Conservation (phyloP, 2,113 vertebrate species). For the Istiophorus platypterus region DNA sequence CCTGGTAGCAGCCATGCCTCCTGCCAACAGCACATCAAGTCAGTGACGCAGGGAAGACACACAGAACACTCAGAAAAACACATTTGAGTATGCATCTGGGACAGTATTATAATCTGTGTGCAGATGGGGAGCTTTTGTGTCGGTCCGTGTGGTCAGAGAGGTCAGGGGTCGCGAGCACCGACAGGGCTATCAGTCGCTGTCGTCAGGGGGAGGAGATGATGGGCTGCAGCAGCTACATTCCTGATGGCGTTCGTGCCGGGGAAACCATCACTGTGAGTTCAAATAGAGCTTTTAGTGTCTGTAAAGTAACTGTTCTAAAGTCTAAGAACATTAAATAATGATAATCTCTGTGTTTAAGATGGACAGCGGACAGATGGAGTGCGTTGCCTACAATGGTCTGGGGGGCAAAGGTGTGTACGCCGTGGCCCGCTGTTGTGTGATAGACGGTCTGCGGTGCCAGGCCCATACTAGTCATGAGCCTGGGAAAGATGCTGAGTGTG, state of each 20-base stretch:
- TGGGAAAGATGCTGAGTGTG: conserved; percentile 72
- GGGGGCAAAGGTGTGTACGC: conserved; percentile 83
- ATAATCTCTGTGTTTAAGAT: conserved; percentile 72
- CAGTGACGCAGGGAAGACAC: neutral
- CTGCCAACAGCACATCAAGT: conserved; percentile 17
- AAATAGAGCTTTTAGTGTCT: neutral
- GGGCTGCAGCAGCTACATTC: conserved; percentile 85
- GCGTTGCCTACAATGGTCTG: conserved; percentile 79
- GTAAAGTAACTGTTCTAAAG: neutral
- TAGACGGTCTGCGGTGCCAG: conserved; percentile 78
- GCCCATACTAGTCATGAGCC: conserved; percentile 44
- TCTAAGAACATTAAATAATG: neutral
- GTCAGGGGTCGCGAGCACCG: conserved; percentile 68
- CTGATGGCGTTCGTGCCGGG: conserved; percentile 75
- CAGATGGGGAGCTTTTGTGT: conserved; percentile 85
- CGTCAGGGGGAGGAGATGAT: conserved; percentile 85
- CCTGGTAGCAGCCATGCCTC: conserved; percentile 84
- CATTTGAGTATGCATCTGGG: neutral
- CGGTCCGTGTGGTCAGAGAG: conserved; percentile 89
- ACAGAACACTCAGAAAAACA: neutral
- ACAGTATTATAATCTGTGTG: neutral
- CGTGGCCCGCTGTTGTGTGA: conserved; percentile 88
- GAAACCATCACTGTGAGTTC: conserved; percentile 85
- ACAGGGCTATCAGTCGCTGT: conserved; percentile 78
- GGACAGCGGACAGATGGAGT: conserved; percentile 76